Conservation (phyloP, 2,797 vertebrate genomes). For the Dryobates pubescens region DNA sequence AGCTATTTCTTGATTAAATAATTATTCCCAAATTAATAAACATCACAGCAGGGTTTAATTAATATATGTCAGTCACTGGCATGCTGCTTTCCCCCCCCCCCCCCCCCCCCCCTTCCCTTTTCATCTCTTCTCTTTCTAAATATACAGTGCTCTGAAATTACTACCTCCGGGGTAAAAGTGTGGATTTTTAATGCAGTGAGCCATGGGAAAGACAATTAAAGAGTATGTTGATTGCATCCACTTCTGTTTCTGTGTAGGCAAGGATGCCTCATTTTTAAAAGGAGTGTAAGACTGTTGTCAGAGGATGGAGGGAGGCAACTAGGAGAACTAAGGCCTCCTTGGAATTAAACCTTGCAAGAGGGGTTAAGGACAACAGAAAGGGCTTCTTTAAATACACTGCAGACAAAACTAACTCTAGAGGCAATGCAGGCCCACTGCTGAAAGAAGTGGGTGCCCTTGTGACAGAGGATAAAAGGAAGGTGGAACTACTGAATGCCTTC, state of each 20-base stretch:
- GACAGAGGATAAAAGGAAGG: too few relatives aligned
- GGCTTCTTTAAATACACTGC: too few relatives aligned
- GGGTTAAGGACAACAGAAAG: too few relatives aligned
- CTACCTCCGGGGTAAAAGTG: slow-evolving; percentile 33
- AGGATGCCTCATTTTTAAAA: neutral
- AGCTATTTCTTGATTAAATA: slow-evolving; percentile 66
- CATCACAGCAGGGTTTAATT: slow-evolving; percentile 60
- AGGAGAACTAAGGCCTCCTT: too few relatives aligned
- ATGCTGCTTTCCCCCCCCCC: too few relatives aligned
- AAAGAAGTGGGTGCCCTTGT: too few relatives aligned
- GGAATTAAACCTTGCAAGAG: too few relatives aligned
- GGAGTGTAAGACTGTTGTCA: neutral
- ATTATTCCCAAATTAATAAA: slow-evolving; percentile 69
- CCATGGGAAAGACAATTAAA: slow-evolving; percentile 23
- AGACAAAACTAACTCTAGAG: too few relatives aligned
- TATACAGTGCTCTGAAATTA: slow-evolving; percentile 33
- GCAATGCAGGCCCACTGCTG: too few relatives aligned
- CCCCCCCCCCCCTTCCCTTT: too few relatives aligned
- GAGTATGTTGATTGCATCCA: slow-evolving; percentile 5
- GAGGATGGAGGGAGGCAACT: too few relatives aligned
- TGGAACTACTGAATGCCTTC: too few relatives aligned
- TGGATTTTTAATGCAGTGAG: neutral
- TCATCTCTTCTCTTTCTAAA: neutral
- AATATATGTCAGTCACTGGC: slow-evolving; percentile 33
- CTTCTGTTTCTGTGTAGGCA: neutral